These are phyloP conservation scores for Pollachius pollachius DNA, from an alignment of 2,113 vertebrate species.

Conservation along the genomic window DNA sequence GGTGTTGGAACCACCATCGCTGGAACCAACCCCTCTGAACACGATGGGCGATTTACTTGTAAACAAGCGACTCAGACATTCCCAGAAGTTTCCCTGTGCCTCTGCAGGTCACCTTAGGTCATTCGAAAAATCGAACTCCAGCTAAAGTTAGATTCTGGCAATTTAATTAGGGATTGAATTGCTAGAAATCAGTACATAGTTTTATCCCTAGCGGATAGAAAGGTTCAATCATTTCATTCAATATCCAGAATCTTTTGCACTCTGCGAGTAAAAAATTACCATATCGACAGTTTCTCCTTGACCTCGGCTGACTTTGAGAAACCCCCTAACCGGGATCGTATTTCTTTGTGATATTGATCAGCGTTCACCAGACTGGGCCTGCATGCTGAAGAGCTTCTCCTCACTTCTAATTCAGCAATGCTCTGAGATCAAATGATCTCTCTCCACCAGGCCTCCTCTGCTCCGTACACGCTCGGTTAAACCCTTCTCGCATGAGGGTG, in stretches of 20 bases:
- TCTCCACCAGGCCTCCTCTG: conserved; percentile 12
- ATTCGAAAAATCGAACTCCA: not conserved
- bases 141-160: conserved; percentile 2
- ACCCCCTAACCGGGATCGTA: conserved; percentile 41
- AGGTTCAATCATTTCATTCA: conserved; percentile 24
- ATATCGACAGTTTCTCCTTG: conserved; percentile 32
- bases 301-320: conserved; percentile 53
- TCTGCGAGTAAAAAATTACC: conserved; percentile 32
- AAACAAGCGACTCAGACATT: no score
- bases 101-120: conserved; percentile 31
- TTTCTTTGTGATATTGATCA: conserved; percentile 54
- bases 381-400: conserved; percentile 36
- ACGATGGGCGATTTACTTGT: conserved; percentile 26
- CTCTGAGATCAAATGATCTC: conserved; percentile 15
- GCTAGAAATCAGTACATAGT: not conserved
- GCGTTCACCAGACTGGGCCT: conserved; percentile 39
- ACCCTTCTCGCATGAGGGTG: no score
- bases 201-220: conserved; percentile 9
- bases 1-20: conserved; percentile 36
- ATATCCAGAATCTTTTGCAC: conserved; percentile 25
- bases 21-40: conserved; percentile 24
- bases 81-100: conserved; percentile 20
- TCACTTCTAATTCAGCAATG: conserved; percentile 50
- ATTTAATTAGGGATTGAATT: conserved; percentile 5
- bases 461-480: not conserved